Base-by-base conservation (phyloP, 1,140 invertebrate species). In the Heliconius eleuchia region DNA sequence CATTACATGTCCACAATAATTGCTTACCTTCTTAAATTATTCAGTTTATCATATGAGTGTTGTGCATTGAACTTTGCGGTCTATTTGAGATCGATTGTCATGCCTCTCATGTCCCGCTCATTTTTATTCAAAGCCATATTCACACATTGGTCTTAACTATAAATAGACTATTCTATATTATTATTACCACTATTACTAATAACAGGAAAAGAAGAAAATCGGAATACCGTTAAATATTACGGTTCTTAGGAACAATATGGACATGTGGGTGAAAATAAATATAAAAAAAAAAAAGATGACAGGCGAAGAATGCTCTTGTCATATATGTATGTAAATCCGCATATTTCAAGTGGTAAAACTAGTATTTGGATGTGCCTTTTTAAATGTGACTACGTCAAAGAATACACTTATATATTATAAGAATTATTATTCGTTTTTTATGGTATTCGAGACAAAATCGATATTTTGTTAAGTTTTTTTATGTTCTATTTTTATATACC, bases 11-110 rank as follows among this genome's bases (percentile, higher is more conserved):
- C 72, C 80, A 80, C 76, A 79, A 80, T 82, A 77, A 79, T 80
- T 76, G 82, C 73, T 34, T 74, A 76, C 75, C 87, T 91, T 73
- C 72, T 85, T 74, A 86, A 89, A 82, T 85, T 80, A 79, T 84
- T 82, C 85, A 87, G 86, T 77, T 79, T 87, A 86, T 88, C 71
- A n/a, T 71, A 39, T 73, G 60, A 66, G 60, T 73, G 66, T 83
- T 91, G 90, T 88, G 85, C 91, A 81, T 90, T 92, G 89, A 92
- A 92, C 91, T 91, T 91, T 88, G 85, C 85, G 82, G 86, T 86
- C 84, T 86, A 87, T 89, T 89, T 89, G 87, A 87, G 84, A 84
- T 78, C 76, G 78, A 87, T 90, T 89, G 86, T 88, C 81, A 87
- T 87, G 76, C 86, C 30, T 82, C 80, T 80, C 83, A 77, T 57